phyloP scores from a whole-genome alignment of 2,888 invertebrate species.

The Aquatica leii region DNA sequence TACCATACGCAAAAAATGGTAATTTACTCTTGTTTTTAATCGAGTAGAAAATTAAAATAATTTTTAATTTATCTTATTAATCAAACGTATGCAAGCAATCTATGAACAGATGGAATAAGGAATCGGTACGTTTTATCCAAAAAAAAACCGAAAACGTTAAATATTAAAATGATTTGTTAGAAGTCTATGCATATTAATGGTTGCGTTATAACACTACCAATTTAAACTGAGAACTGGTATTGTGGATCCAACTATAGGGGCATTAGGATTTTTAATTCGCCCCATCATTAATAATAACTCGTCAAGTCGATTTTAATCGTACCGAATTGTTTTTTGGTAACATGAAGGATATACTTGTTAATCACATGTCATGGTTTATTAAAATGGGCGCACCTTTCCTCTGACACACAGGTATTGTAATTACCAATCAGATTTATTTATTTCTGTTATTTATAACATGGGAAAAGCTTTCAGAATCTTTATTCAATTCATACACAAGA shows the following conservation, averaged over 20 bases:
- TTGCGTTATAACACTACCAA: conserved; percentile 35
- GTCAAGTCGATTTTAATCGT: conserved; percentile 41
- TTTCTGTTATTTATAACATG: conserved; percentile 45
- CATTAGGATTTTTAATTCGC: conserved; percentile 46
- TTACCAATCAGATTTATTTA: conserved; percentile 49
- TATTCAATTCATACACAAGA: neutral
- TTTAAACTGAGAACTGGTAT: conserved; percentile 24
- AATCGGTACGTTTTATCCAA: conserved; percentile 34
- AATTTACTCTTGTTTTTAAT: no score
- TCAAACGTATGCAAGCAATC: no score
- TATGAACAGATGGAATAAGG: no score
- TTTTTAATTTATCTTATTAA: no score
- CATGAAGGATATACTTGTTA: conserved; percentile 50
- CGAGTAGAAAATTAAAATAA: no score
- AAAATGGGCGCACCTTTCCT: conserved; percentile 50
- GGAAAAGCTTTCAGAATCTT: neutral
- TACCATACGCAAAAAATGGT: no score
- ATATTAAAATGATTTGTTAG: conserved; percentile 49
- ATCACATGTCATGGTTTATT: conserved; percentile 56
- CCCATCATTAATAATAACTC: conserved; percentile 44
- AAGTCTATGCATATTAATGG: conserved; percentile 52
- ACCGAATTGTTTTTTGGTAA: conserved; percentile 34
- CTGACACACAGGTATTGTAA: conserved; percentile 44
- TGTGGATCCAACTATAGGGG: conserved; percentile 40
- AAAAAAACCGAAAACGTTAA: conserved; percentile 36